Base-by-base conservation (phyloP, 35 echinoderm and acorn worm genomes). In the Apostichopus californicus region DNA sequence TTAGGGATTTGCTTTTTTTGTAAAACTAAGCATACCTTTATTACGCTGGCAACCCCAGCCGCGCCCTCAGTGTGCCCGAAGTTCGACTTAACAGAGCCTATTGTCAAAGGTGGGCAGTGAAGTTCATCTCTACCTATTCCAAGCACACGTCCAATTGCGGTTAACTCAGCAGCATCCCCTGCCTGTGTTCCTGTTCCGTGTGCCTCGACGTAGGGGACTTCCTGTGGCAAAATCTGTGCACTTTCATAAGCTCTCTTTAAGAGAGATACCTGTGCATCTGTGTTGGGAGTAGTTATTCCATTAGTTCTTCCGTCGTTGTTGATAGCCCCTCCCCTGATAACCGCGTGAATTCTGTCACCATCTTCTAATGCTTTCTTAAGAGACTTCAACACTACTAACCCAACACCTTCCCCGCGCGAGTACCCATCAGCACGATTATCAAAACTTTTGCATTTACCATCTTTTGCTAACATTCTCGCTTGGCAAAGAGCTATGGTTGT, bases 81-180 rank as follows among this genome's bases (percentile, higher is more conserved):
- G 24, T 25, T 25, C 24, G 15, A 96, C 71, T 96, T 96, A 10
- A 96, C 92, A 78, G 95, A 96, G 4, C 95, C 95, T 34, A 96
- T 90, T 14, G 77, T 90, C 20, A 96, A 25, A 26, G 92, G 95
- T 18, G 81, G 82, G 17, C 86, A 52, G 9, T 92, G 90, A 68
- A 73, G 9, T 4, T 54, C 56, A 70, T 21, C 64, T 20, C 90
- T 56, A 17, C 53, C 55, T 56, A 20, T 6, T 80, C 84, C 86
- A 56, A 93, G 59, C 15, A 77, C 73, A 54, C 52, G 46, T 22
- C 84, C 86, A 8, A 93, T 15, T 8, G 92, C 92, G 56, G 86
- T 93, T 7, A 81, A 58, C 75, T 93, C 92, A 54, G 92, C 81
- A 10, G 15, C 86, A 72, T 93, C 92, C 10, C 81, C 92, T 4